Conservation (phyloP, 2,888 invertebrate genomes). For the Idaea aversata region DNA sequence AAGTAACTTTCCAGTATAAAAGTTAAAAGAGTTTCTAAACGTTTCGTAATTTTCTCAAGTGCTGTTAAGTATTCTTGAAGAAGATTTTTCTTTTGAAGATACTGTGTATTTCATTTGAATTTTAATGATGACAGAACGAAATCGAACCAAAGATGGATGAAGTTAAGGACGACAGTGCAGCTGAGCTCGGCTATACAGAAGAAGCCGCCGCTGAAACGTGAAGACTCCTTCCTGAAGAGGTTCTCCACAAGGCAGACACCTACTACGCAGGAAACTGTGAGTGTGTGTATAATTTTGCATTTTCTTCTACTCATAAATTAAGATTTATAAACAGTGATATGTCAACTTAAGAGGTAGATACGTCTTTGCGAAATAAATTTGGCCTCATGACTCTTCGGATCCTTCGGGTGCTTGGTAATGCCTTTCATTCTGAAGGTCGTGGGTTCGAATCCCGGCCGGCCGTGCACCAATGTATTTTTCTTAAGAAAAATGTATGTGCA, state of each 20-base stretch:
- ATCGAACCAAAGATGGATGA: slow-evolving; percentile 98
- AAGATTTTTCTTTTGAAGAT: slow-evolving; percentile 31
- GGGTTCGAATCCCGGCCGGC: too few species aligned
- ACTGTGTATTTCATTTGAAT: slow-evolving; percentile 6
- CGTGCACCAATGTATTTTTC: too few species aligned
- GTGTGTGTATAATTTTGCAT: slow-evolving; percentile 30
- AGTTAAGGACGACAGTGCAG: slow-evolving; percentile 95
- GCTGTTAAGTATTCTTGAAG: slow-evolving; percentile 36
- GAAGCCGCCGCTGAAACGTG: slow-evolving; percentile 93
- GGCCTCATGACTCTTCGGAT: too few species aligned
- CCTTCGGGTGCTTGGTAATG: too few species aligned
- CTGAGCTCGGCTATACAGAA: slow-evolving; percentile 93
- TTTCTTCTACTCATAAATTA: not conserved
- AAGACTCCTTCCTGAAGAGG: slow-evolving; percentile 95
- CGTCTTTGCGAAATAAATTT: too few species aligned
- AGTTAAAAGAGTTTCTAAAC: slow-evolving; percentile 7
- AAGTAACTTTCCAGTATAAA: slow-evolving; percentile 2
- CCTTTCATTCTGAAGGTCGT: too few species aligned
- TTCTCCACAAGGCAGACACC: slow-evolving; percentile 96
- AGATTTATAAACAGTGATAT: too few species aligned
- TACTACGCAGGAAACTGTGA: slow-evolving; percentile 89
- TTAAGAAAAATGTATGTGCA: too few species aligned
- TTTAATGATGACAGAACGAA: slow-evolving; percentile 85
- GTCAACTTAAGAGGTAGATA: too few species aligned
- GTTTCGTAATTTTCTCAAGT: slow-evolving; percentile 5